A percentile compares a stretch with the other conserved stretches of the same genome.
These are phyloP conservation scores for Diarsia brunnea DNA, from an alignment of 2,888 invertebrate genomes.

Conservation along the genomic window DNA sequence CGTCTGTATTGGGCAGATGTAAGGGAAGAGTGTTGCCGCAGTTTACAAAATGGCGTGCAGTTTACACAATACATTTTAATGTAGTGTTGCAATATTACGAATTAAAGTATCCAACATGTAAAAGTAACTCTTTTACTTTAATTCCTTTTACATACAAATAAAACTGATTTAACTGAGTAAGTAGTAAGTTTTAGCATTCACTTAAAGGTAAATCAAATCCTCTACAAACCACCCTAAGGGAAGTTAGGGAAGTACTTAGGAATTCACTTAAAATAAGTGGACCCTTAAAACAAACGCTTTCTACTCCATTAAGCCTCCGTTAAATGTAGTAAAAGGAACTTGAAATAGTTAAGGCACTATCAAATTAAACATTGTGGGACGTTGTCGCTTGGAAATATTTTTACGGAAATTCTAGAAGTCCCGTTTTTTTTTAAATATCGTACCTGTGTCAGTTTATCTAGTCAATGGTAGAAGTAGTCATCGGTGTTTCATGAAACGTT, in stretches of 20 bases:
- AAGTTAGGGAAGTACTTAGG: conserved; percentile 47
- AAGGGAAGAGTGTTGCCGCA: too few species aligned
- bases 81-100: too few species aligned
- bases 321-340: conserved; percentile 58
- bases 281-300: conserved; percentile 59
- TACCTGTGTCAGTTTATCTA: not conserved
- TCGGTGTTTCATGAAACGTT: not conserved
- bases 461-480: too few species aligned
- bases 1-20: too few species aligned
- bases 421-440: not conserved
- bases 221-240: conserved; percentile 18
- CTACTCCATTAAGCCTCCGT: conserved; percentile 51
- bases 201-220: conserved; percentile 47
- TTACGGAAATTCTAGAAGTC: not conserved
- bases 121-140: not conserved
- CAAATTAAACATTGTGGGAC: conserved; percentile 35
- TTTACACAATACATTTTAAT: too few species aligned
- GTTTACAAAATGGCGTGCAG: too few species aligned
- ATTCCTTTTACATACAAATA: conserved; percentile 1
- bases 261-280: conserved; percentile 60
- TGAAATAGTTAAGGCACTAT: conserved; percentile 49
- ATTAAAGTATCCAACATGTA: not conserved
- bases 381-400: not conserved
- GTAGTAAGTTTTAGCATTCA: conserved; percentile 40
- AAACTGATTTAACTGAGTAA: conserved; percentile 23